phyloP scores from a whole-genome alignment of 2,797 vertebrate genomes.

The Sylvilagus floridanus region DNA sequence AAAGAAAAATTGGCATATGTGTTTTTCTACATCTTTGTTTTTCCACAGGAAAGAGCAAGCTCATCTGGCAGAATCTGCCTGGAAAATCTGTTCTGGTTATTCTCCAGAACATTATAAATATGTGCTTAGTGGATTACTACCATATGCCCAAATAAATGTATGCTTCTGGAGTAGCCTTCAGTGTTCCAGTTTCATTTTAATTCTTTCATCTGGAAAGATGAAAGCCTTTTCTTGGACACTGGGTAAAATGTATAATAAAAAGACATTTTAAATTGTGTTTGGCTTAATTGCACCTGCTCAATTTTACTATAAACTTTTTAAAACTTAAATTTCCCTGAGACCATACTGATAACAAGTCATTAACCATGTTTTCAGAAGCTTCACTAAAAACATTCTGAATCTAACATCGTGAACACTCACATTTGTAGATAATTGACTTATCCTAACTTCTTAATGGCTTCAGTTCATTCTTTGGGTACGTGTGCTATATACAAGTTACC shows the following conservation, averaged over 20 bases:
- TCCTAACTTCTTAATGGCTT: background rate
- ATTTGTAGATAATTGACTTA: background rate
- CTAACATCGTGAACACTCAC: background rate
- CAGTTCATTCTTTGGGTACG: background rate
- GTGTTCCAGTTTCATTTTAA: slow-evolving; percentile 40
- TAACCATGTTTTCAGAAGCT: slow-evolving; percentile 42
- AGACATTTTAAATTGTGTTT: slow-evolving; percentile 54
- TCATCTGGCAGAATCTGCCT: slow-evolving; percentile 58
- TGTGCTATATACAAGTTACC: background rate
- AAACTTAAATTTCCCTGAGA: slow-evolving; percentile 14
- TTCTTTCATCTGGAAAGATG: slow-evolving; percentile 78
- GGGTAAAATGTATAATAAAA: slow-evolving; percentile 21
- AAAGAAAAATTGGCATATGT: background rate
- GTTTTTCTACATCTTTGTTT: slow-evolving; percentile 40
- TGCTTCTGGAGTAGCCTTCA: slow-evolving; percentile 65
- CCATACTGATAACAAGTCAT: background rate
- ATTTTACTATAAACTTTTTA: slow-evolving; percentile 46
- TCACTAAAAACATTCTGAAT: background rate
- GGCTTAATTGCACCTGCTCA: slow-evolving; percentile 30
- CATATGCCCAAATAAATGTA: slow-evolving; percentile 65
- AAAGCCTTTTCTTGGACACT: slow-evolving; percentile 64
- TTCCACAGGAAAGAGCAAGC: slow-evolving; percentile 40
- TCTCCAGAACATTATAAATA: slow-evolving; percentile 49
- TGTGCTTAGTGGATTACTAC: slow-evolving; percentile 73
- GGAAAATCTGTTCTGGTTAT: slow-evolving; percentile 62